Conservation (phyloP, 2,888 invertebrate genomes). For the Drosophila fulvimacula region DNA sequence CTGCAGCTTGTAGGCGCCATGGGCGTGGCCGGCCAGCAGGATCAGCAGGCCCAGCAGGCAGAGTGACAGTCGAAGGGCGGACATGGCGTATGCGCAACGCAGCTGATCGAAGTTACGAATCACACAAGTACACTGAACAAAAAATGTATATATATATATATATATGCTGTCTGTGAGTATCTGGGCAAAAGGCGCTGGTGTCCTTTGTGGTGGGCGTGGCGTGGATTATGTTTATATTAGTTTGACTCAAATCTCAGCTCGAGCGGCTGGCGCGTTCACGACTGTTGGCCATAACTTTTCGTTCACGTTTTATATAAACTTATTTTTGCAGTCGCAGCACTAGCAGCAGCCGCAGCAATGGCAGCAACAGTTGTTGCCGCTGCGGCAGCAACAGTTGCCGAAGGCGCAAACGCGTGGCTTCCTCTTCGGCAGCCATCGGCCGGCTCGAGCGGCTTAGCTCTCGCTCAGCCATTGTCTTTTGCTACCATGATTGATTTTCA, state of each 20-base stretch:
- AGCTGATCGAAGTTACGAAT: too few species aligned
- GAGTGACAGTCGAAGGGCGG: slow-evolving; percentile 3
- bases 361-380: slow-evolving; percentile 17
- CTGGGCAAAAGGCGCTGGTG: slow-evolving; percentile 1
- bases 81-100: slow-evolving; percentile 37
- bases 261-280: slow-evolving; percentile 66
- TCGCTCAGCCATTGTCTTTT: slow-evolving; percentile 43
- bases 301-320: slow-evolving; percentile 71
- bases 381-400: slow-evolving; percentile 32
- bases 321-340: slow-evolving; percentile 45
- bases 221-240: neutral
- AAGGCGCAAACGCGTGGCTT: slow-evolving; percentile 22
- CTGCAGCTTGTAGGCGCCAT: slow-evolving; percentile 86
- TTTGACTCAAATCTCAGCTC: slow-evolving; percentile 30
- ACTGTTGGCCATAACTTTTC: slow-evolving; percentile 63
- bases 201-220: slow-evolving; percentile 20
- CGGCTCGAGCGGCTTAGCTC: slow-evolving; percentile 19
- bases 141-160: slow-evolving; percentile 7
- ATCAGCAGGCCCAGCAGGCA: slow-evolving; percentile 29
- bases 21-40: slow-evolving; percentile 24
- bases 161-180: neutral
- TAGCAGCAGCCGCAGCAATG: slow-evolving; percentile 9
- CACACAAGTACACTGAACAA: slow-evolving; percentile 22
- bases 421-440: slow-evolving; percentile 21
- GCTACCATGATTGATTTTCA: slow-evolving; percentile 65